A percentile compares a stretch with the other conserved stretches of the same genome.
phyloP scores from a whole-genome alignment of 2,888 invertebrate species.

The Unio delphinus region DNA sequence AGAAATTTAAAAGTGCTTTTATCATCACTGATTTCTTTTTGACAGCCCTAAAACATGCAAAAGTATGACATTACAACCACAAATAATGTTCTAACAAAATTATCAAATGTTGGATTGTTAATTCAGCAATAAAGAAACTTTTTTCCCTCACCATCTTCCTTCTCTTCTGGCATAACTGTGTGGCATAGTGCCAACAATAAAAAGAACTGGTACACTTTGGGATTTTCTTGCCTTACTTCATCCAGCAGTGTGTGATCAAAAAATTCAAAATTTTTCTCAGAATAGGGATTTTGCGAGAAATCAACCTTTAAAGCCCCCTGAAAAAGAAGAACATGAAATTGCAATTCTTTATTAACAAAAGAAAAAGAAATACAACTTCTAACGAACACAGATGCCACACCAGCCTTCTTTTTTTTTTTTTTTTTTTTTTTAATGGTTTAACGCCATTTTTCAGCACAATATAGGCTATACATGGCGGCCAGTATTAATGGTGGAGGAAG shows the following conservation, averaged over 20 bases:
- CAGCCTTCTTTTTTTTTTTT: no score
- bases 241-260: slow-evolving; percentile 90
- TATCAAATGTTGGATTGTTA: not conserved
- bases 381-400: not conserved
- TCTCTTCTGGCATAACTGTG: slow-evolving; percentile 97
- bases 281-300: slow-evolving; percentile 94
- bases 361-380: not conserved
- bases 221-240: slow-evolving; percentile 82
- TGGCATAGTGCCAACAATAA: slow-evolving; percentile 94
- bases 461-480: no score
- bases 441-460: no score
- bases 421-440: no score
- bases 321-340: slow-evolving; percentile 14
- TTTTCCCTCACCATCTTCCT: slow-evolving; percentile 73
- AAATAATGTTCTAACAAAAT: no score
- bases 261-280: slow-evolving; percentile 93
- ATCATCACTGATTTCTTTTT: no score
- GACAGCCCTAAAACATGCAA: no score
- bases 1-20: no score
- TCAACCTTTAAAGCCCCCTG: slow-evolving; percentile 87
- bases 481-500: no score
- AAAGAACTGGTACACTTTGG: slow-evolving; percentile 89
- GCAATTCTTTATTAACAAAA: not conserved
- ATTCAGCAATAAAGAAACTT: not conserved
- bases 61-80: no score